phyloP scores from a whole-genome alignment of 2,888 invertebrate genomes.

The Xestia xanthographa region DNA sequence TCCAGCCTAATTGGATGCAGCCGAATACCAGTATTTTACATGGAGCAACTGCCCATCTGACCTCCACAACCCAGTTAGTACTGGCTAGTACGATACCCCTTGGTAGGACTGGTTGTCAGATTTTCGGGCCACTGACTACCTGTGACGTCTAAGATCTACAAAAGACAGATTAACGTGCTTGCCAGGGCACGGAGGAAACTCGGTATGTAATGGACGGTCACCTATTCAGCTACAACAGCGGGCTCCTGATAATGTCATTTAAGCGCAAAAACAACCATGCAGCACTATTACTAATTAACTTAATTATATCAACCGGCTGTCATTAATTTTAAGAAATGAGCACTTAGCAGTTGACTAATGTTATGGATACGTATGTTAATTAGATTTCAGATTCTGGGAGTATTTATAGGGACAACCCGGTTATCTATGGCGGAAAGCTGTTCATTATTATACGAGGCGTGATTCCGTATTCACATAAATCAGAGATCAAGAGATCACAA shows the following conservation, averaged over 20 bases:
- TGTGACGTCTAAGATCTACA: too few relatives aligned
- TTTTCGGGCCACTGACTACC: too few relatives aligned
- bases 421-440: not conserved
- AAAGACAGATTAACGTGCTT: too few relatives aligned
- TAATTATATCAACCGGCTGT: not conserved
- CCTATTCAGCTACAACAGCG: too few relatives aligned
- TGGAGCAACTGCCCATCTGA: too few relatives aligned
- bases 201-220: too few relatives aligned
- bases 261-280: not conserved
- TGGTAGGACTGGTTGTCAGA: too few relatives aligned
- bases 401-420: not conserved
- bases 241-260: not conserved
- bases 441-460: not conserved
- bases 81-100: too few relatives aligned
- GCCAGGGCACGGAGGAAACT: too few relatives aligned
- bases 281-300: not conserved
- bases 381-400: not conserved
- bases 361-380: not conserved
- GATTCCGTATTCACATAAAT: conserved; percentile 18
- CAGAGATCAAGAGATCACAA: conserved; percentile 28
- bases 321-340: not conserved
- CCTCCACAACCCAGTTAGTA: too few relatives aligned
- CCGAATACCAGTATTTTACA: too few relatives aligned
- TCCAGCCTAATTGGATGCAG: too few relatives aligned
- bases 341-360: not conserved